Conservation (phyloP, 2,888 invertebrate species). For the Leucoptera coffeella region DNA sequence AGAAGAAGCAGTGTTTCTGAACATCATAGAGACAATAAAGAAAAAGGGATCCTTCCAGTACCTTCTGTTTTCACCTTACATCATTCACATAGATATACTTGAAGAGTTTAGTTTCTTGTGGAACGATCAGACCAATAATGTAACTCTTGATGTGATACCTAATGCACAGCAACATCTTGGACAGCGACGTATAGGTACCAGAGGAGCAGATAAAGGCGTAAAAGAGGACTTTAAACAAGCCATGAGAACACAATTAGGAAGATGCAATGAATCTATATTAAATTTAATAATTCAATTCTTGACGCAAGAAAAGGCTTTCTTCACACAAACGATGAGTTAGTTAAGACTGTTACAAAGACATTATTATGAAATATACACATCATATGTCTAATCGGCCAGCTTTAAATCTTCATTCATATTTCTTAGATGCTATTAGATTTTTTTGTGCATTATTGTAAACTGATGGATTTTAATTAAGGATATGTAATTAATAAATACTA, state of each 20-base stretch:
- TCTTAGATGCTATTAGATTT: no score
- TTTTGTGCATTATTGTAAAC: no score
- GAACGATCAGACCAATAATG: conserved; percentile 74
- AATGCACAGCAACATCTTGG: conserved; percentile 47
- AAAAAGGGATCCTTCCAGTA: conserved; percentile 74
- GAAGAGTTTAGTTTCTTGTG: conserved; percentile 83
- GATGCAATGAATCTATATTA: conserved; percentile 73
- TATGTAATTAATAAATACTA: no score
- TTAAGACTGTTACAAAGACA: no score
- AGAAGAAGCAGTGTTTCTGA: conserved; percentile 63
- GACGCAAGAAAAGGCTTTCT: conserved; percentile 61
- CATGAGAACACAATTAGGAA: conserved; percentile 78
- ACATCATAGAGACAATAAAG: conserved; percentile 67
- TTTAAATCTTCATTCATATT: no score
- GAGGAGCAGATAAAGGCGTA: conserved; percentile 90
- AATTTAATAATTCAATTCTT: conserved; percentile 75
- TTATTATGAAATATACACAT: no score
- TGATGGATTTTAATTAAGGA: no score
- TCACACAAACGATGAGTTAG: no score
- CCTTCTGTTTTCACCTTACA: conserved; percentile 71
- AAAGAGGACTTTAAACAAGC: conserved; percentile 87
- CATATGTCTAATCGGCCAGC: no score
- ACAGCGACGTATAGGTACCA: conserved; percentile 77
- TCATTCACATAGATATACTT: conserved; percentile 82
- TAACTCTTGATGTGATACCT: conserved; percentile 69